Base-by-base conservation (phyloP, 2,888 invertebrate species). In the Abscondita cerata region DNA sequence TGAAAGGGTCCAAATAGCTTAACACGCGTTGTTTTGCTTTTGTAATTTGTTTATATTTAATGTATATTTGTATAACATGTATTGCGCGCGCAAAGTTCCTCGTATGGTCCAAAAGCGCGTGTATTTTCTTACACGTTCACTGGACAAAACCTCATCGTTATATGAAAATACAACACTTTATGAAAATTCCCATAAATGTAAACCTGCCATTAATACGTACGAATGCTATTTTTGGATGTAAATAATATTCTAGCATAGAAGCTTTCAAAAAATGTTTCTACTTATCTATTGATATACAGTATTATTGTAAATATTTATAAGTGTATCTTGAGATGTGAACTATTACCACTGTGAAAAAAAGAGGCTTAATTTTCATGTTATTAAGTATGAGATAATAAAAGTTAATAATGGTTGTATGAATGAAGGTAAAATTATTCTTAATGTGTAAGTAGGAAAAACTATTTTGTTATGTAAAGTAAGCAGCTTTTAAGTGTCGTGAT, bases 401-500 rank as follows among this genome's bases (percentile, higher is more conserved):
- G 31, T 13, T 12, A 41, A 38, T 12, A 5, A 25, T 34, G 51
- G 47, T 19, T 15, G 52, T 25, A 41, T 52, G 61, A 57, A 47
- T 52, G 62, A 56, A 40, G 47, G 33, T 18, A 36, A 40, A 46
- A 48, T 18, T 59, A 25, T 59, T 64, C 67, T 64, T 75, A 72
- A 72, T 75, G 73, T 75, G 72, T 74, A 72, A 68, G 71, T 75
- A 76, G 75, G 70, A 73, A 73, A 75, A 70, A 74, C 73, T 78
- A 77, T 76, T 77, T 78, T 78, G 73, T 73, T 76, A 77, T 76
- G 72, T 72, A 73, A 74, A 69, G 71, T 76, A 77, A 73, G 75
- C 75, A 78, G 79, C 79, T 79, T 79, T 74, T 78, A 76, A 77
- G 70, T 79, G 79, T 79, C 76, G 78, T 79, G 77, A 78, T 78